A percentile compares a stretch with the other conserved stretches of the same genome.
These are phyloP conservation scores for Gavialis gangeticus DNA, from an alignment of 2,113 vertebrate species.

Conservation along the genomic window DNA sequence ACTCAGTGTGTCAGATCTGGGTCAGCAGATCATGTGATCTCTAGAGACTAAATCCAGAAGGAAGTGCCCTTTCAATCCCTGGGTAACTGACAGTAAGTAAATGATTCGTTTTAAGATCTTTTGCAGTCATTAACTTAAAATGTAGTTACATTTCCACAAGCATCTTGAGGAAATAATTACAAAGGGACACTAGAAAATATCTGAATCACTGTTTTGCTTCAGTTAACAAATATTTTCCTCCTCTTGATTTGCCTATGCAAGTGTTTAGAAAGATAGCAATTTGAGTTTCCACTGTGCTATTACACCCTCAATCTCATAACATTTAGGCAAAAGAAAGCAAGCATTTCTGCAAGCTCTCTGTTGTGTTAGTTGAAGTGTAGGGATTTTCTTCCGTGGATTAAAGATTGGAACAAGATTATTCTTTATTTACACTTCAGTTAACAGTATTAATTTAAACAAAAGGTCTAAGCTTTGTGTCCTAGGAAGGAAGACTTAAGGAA, in stretches of 20 bases:
- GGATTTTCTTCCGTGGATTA: conserved; percentile 14
- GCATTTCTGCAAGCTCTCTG: neutral
- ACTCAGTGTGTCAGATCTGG: neutral
- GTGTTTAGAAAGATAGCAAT: neutral
- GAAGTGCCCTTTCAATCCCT: neutral
- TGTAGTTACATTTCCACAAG: neutral
- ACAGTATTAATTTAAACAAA: conserved; percentile 26
- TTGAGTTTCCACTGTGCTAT: neutral
- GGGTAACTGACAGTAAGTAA: neutral
- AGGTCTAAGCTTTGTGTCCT: conserved; percentile 35
- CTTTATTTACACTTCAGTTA: conserved; percentile 39
- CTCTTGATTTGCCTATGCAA: neutral
- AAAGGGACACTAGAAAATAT: neutral
- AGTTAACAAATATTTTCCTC: neutral
- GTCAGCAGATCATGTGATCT: neutral
- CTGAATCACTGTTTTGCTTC: neutral
- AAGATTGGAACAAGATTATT: conserved; percentile 39
- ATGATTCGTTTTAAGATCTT: neutral
- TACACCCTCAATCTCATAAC: neutral
- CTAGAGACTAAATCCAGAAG: neutral
- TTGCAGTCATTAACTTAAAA: neutral
- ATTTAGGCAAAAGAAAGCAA: neutral
- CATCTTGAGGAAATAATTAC: neutral
- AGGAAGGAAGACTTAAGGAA: neutral
- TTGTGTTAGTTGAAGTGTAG: neutral